Evolutionary conservation across 2,113 vertebrate genomes (phyloP), one percentile per base, ranked within the genome.

Genomic region (Etheostoma spectabile): DNA sequence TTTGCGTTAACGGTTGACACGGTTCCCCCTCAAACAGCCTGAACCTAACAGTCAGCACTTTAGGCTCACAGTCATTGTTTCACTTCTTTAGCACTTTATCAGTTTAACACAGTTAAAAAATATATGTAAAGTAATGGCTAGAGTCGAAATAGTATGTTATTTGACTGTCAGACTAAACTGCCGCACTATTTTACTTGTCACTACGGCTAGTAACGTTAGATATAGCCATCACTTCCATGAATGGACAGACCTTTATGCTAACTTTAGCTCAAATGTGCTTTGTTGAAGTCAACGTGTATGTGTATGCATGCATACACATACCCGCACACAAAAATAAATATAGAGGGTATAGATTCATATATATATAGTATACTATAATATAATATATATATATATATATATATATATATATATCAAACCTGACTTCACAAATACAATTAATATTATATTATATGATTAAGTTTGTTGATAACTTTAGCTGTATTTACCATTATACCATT

Each of bases 171-270:
- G 14, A 14, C 19, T 33, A 22, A 48, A 63, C 19, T 38, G 49
- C 65, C 45, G 33, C 42, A 22, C 8, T 38, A 3, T 52, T 46
- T 16, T 24, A 66, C 15, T 12, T 77, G 57, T 66, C 66, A 55
- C 7, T 27, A 55, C 30, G 15, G 62, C 53, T 24, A 57, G 8
- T 1, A 55, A 56, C 4, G 56, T 75, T 85, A 51, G 38, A 42
- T 42, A 42, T 42, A 11, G 2, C 38, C 68, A 83, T 86, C 82
- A 85, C 21, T 53, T 42, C n/a, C 19, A 70, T 66, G 13, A 53
- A 21, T 24, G 18, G 45, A 30, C n/a, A 13, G 57, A 24, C 3
- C 38, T 11, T 42, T 1, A 42, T 42, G 14, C 22, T 10, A 18
- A 18, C 30, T 16, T 19, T 46, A 65, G 11, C 24, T 52, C 16